These are phyloP conservation scores for Camponotus vicinus DNA, from an alignment of 1,140 invertebrate genomes.

Conservation along the genomic window DNA sequence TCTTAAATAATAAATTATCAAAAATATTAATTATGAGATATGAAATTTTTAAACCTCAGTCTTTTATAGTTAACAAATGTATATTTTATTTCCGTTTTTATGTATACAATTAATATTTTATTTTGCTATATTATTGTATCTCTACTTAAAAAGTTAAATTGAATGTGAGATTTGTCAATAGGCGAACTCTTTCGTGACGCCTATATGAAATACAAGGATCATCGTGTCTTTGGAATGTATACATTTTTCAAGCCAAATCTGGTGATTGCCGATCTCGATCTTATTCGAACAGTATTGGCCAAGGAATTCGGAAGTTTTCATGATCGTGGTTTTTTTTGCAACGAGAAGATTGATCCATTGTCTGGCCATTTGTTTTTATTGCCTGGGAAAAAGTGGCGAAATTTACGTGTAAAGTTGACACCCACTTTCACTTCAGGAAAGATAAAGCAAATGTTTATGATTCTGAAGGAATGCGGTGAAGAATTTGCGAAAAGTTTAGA, in stretches of 20 bases:
- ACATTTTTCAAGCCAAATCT: conserved; percentile 85
- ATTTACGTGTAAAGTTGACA: conserved; percentile 85
- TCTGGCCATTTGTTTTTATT: conserved; percentile 86
- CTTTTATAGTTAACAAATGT: no score
- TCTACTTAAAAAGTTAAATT: neutral
- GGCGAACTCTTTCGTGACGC: conserved; percentile 60
- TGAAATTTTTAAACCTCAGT: no score
- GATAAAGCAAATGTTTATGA: conserved; percentile 87
- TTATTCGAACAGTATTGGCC: conserved; percentile 84
- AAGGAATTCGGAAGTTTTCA: conserved; percentile 86
- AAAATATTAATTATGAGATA: no score
- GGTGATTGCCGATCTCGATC: conserved; percentile 84
- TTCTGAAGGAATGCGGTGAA: conserved; percentile 83
- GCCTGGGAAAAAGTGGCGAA: conserved; percentile 85
- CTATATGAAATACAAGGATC: conserved; percentile 63
- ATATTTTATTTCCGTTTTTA: no score
- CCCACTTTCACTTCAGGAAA: conserved; percentile 88
- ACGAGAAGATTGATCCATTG: conserved; percentile 86
- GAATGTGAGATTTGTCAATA: conserved; percentile 17
- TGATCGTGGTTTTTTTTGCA: conserved; percentile 83
- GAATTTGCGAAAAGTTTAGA: conserved; percentile 75
- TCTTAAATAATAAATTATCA: no score
- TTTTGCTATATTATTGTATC: neutral
- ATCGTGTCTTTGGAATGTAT: conserved; percentile 82
- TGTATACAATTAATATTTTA: no score